Evolutionary conservation across 2,797 vertebrate genomes (phyloP).

Genomic region (Coregonus sp.): DNA sequence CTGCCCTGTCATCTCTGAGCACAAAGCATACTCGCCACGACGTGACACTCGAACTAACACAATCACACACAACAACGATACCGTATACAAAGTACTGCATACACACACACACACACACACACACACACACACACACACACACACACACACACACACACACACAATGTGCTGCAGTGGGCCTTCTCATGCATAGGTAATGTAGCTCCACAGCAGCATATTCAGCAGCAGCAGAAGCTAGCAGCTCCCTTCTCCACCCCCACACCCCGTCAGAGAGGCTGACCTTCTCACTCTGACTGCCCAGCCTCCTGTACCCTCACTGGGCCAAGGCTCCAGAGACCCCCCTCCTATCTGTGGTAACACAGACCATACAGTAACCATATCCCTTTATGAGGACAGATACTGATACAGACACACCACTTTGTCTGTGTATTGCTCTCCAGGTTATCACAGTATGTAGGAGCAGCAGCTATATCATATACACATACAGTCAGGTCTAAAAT

Average conservation of each 20-base stretch:
- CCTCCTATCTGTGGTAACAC: conserved; percentile 9
- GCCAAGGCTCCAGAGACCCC: conserved; percentile 38
- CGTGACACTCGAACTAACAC: conserved; percentile 9
- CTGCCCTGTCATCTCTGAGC: conserved; percentile 5
- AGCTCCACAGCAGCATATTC: conserved; percentile 59
- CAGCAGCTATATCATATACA: conserved; percentile 18
- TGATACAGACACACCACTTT: conserved; percentile 30
- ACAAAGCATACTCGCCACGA: not conserved
- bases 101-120: conserved; percentile 6
- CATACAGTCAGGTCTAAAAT: too few relatives aligned
- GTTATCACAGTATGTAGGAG: conserved; percentile 48
- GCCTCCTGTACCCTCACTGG: conserved; percentile 44
- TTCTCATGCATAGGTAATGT: conserved; percentile 57
- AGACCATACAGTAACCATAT: conserved; percentile 22
- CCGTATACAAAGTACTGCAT: not conserved
- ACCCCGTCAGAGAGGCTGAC: conserved; percentile 52
- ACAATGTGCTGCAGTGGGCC: conserved; percentile 8
- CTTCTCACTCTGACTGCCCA: conserved; percentile 57
- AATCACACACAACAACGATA: conserved; percentile 14
- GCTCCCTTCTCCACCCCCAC: conserved; percentile 37
- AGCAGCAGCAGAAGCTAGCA: conserved; percentile 37
- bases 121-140: not conserved
- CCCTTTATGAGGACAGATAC: conserved; percentile 30
- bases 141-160: conserved; percentile 3
- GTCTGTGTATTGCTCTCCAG: conserved; percentile 26